These are phyloP conservation scores for Hypomecis atomaria DNA, from an alignment of 2,888 invertebrate genomes.

Conservation along the genomic window DNA sequence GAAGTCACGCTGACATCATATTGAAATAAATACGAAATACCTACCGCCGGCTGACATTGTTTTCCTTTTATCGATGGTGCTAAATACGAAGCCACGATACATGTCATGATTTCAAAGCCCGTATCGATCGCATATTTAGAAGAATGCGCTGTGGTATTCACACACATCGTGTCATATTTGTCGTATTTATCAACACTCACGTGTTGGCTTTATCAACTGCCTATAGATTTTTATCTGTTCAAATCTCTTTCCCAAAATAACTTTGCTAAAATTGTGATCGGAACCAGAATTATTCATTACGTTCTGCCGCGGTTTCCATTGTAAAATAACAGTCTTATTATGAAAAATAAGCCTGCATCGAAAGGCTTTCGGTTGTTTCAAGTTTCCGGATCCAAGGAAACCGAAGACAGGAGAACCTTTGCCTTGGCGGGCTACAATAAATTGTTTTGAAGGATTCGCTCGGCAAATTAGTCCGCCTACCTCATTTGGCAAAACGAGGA, in stretches of 20 bases:
- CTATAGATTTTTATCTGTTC: constrained; percentile 20
- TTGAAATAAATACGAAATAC: constrained; percentile 50
- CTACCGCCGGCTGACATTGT: constrained; percentile 48
- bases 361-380: constrained; percentile 25
- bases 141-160: constrained; percentile 16
- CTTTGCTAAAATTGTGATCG: constrained; percentile 4
- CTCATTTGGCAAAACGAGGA: constrained; percentile 54
- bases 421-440: constrained; percentile 26
- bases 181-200: constrained; percentile 12
- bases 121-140: constrained; percentile 9
- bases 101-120: constrained; percentile 28
- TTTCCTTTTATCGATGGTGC: constrained; percentile 53
- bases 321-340: constrained; percentile 20
- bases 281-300: constrained; percentile 13
- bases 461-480: constrained; percentile 49
- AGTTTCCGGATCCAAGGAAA: constrained; percentile 22
- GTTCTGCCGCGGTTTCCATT: constrained; percentile 12
- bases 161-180: constrained; percentile 8
- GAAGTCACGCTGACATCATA: constrained; percentile 50
- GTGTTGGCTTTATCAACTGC: constrained; percentile 13
- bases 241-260: constrained; percentile 24
- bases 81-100: constrained; percentile 42
- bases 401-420: constrained; percentile 19
- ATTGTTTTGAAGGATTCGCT: constrained; percentile 43
- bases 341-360: constrained; percentile 18